Conservation (phyloP, 1,140 invertebrate species). For the fruit fly (Drosophila melanogaster) region Release_6_plus_ISO1_MT NC_004354.4:7993501-7994000, state of each 20-base stretch:
- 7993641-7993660: constrained; percentile 38
- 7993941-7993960: constrained; percentile 16
- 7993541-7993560: no score
- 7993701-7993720: constrained; percentile 21
- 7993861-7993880: constrained; percentile 33
- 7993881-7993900: constrained; percentile 34
- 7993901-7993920: constrained; percentile 38
- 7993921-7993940: constrained; percentile 42
- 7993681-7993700: background rate
- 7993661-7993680: constrained; percentile 36
- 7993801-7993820: constrained; percentile 34
- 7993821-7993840: constrained; percentile 35
- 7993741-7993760: constrained; percentile 8
- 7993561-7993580: no score
- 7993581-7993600: no score
- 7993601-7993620: background rate
- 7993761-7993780: constrained; percentile 28
- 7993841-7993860: background rate
- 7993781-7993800: constrained; percentile 35
- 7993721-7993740: constrained; percentile 22
- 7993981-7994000: constrained; percentile 33
- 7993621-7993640: constrained; percentile 17
- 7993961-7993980: constrained; percentile 30
- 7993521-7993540: no score
- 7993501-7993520: no score